Evolutionary conservation across 2,888 invertebrate species (phyloP).

Genomic region (Tachina grossa): DNA sequence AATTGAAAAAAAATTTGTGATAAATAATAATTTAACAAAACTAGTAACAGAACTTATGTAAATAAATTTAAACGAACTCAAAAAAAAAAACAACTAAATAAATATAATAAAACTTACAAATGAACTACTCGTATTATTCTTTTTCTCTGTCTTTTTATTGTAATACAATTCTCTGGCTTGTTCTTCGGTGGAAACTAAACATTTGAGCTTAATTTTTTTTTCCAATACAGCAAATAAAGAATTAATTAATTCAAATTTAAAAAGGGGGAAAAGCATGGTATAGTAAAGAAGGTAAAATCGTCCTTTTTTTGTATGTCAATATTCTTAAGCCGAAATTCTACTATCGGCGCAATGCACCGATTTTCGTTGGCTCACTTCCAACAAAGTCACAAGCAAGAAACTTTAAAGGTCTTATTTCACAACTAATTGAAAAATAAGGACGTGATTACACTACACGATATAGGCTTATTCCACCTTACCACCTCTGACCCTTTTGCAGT

Average conservation of each 20-base stretch:
- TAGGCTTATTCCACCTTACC: too few relatives aligned
- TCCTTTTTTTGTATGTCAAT: too few relatives aligned
- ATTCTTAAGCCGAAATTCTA: too few relatives aligned
- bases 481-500: too few relatives aligned
- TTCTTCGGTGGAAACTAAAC: constrained; percentile 79
- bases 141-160: constrained; percentile 65
- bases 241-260: constrained; percentile 56
- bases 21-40: constrained; percentile 43
- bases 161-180: constrained; percentile 72
- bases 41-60: constrained; percentile 47
- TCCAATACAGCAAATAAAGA: constrained; percentile 55
- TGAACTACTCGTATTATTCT: constrained; percentile 52
- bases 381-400: too few relatives aligned
- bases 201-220: constrained; percentile 76
- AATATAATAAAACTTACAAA: constrained; percentile 75
- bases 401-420: too few relatives aligned
- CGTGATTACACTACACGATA: too few relatives aligned
- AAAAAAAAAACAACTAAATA: constrained; percentile 27
- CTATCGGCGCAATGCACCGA: too few relatives aligned
- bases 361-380: too few relatives aligned
- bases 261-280: neutral
- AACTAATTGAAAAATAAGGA: too few relatives aligned
- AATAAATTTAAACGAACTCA: constrained; percentile 41
- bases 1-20: neutral
- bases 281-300: too few relatives aligned